Evolutionary conservation across 2,888 invertebrate species (phyloP).

Genomic region (Gortyna flavago): DNA sequence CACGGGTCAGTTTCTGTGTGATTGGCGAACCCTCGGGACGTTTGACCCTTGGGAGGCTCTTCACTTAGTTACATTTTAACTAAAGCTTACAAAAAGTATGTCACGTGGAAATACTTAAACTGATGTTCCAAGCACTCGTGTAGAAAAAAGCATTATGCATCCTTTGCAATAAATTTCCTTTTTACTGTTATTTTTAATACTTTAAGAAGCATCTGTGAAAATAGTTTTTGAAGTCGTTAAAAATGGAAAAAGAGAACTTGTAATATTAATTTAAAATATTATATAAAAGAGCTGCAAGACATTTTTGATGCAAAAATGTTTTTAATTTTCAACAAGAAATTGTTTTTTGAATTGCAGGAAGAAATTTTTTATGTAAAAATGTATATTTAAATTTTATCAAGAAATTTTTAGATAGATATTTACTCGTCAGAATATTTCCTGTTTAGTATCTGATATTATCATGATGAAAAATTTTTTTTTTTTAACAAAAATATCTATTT

Average conservation of each 20-base stretch:
- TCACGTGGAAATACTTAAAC: constrained; percentile 6
- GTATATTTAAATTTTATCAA: constrained; percentile 9
- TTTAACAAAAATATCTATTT: not conserved
- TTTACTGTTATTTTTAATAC: constrained; percentile 5
- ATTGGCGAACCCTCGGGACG: constrained; percentile 29
- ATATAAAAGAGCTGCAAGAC: not conserved
- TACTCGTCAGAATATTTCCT: constrained; percentile 5
- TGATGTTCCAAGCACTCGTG: not conserved
- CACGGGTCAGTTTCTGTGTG: constrained; percentile 23
- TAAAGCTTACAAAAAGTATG: constrained; percentile 4
- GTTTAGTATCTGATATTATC: not conserved
- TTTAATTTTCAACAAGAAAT: constrained; percentile 1
- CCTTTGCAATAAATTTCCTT: constrained; percentile 9
- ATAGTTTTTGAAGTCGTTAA: constrained; percentile 7
- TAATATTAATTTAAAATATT: not conserved
- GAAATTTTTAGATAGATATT: constrained; percentile 9
- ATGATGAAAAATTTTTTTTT: not conserved
- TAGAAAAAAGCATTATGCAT: constrained; percentile 4
- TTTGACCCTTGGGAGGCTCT: not conserved
- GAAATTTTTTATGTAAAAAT: constrained; percentile 5
- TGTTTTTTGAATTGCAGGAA: no score
- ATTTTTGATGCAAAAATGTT: not conserved
- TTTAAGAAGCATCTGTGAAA: not conserved
- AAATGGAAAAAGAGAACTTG: constrained; percentile 8
- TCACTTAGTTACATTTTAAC: constrained; percentile 33